Evolutionary conservation across 2,888 invertebrate genomes (phyloP).

Genomic region (Ectemnius lituratus): DNA sequence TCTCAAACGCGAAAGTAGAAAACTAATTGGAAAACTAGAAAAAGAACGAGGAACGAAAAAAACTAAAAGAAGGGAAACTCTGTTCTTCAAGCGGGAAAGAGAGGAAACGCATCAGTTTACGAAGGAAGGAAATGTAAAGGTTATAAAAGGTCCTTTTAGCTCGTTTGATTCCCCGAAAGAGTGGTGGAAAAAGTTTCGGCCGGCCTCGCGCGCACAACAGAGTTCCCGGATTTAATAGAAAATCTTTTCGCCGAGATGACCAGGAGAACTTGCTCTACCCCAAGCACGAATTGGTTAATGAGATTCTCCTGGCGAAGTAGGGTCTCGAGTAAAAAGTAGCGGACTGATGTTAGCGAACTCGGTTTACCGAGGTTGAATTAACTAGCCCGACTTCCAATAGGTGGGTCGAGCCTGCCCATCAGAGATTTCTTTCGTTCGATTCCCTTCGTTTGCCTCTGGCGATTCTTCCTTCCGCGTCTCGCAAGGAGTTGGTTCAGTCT

Average conservation of each 20-base stretch:
- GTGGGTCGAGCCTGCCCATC: not conserved
- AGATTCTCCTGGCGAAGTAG: slow-evolving; percentile 42
- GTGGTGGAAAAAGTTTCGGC: not conserved
- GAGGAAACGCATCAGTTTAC: too few species aligned
- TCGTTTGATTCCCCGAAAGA: too few species aligned
- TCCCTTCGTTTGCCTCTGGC: too few species aligned
- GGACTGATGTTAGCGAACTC: slow-evolving; percentile 33
- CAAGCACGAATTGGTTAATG: slow-evolving; percentile 37
- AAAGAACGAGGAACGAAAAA: too few species aligned
- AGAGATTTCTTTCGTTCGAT: slow-evolving; percentile 3
- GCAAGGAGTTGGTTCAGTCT: too few species aligned
- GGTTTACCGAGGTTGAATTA: slow-evolving; percentile 33
- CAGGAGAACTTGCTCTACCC: slow-evolving; percentile 24
- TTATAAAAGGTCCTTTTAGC: too few species aligned
- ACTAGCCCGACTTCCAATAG: not conserved
- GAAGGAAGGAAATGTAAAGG: too few species aligned
- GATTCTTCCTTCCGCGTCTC: too few species aligned
- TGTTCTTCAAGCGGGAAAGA: too few species aligned
- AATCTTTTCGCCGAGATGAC: slow-evolving; percentile 27
- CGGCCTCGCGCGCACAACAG: slow-evolving; percentile 6
- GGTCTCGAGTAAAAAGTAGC: slow-evolving; percentile 33
- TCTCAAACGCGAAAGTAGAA: too few species aligned
- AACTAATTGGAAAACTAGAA: too few species aligned
- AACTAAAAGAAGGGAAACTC: too few species aligned
- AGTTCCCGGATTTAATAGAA: slow-evolving; percentile 2